Percentiles rank a stretch among this genome's conserved stretches.
phyloP scores from a whole-genome alignment of 1,140 invertebrate genomes.

The Chironomus tepperi region DNA sequence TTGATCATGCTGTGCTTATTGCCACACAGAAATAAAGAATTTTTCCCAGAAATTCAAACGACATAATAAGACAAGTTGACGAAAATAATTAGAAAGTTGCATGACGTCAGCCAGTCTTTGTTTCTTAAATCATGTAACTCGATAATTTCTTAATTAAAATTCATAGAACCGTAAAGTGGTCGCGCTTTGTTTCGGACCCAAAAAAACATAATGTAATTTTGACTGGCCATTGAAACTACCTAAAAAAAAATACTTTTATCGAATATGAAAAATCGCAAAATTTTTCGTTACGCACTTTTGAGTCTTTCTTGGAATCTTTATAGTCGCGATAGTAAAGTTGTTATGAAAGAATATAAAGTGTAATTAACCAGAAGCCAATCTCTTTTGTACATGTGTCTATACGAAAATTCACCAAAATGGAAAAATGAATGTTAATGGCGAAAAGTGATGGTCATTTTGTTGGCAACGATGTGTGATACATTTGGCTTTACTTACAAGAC shows the following conservation, averaged over 20 bases:
- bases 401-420: background rate
- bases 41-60: background rate
- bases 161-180: conserved; percentile 21
- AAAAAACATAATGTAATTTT: no score
- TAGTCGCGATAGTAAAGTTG: background rate
- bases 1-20: background rate
- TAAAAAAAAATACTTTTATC: background rate
- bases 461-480: conserved; percentile 11
- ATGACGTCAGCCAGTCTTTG: background rate
- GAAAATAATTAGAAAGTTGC: background rate
- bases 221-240: background rate
- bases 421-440: conserved; percentile 21
- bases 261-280: conserved; percentile 17
- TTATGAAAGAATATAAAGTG: background rate
- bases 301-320: background rate
- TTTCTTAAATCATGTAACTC: no score
- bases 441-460: conserved; percentile 18
- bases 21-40: background rate
- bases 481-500: background rate
- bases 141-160: conserved; percentile 6
- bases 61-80: background rate
- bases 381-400: background rate
- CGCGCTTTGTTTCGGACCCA: background rate
- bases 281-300: conserved; percentile 20
- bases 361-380: background rate